Percentiles rank a stretch among this genome's conserved stretches.
These are phyloP conservation scores for Melanotaenia parkinsoni DNA, from an alignment of 2,797 vertebrate genomes.

Conservation along the genomic window DNA sequence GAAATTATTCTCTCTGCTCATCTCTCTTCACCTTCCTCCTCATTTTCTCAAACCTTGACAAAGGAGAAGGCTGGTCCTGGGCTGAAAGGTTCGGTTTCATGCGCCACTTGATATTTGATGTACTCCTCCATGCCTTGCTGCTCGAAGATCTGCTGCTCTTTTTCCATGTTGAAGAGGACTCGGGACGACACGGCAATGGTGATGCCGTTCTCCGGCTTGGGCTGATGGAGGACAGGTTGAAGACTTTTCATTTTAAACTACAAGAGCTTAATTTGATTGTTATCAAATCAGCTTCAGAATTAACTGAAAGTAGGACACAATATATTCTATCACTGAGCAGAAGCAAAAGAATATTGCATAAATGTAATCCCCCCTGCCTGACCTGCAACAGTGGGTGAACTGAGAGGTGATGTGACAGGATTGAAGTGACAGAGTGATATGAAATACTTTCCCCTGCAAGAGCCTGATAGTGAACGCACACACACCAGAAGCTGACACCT, in stretches of 20 bases:
- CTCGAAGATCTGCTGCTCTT: constrained; percentile 90
- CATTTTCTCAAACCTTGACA: constrained; percentile 86
- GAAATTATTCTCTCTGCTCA: not conserved
- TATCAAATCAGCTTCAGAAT: not conserved
- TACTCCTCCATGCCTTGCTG: constrained; percentile 94
- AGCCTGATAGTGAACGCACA: constrained; percentile 40
- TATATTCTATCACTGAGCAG: constrained; percentile 5
- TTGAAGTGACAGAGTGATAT: constrained; percentile 36
- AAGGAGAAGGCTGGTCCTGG: constrained; percentile 96
- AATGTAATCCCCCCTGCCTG: not conserved
- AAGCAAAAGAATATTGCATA: not conserved
- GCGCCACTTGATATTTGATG: constrained; percentile 91
- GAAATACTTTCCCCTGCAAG: constrained; percentile 47
- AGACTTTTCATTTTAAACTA: not conserved
- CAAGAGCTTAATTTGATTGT: not conserved
- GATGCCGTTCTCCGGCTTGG: constrained; percentile 91
- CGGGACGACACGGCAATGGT: constrained; percentile 94
- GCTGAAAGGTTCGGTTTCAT: constrained; percentile 90
- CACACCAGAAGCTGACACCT: constrained; percentile 35
- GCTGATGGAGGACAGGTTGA: constrained; percentile 70
- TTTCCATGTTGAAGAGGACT: constrained; percentile 95
- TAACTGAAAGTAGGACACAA: not conserved
- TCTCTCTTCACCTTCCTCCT: not conserved
- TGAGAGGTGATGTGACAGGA: constrained; percentile 30
- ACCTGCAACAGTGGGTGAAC: constrained; percentile 6